These are phyloP conservation scores for Tricholaema leucomelas DNA, from an alignment of 2,113 vertebrate genomes.

Conservation along the genomic window DNA sequence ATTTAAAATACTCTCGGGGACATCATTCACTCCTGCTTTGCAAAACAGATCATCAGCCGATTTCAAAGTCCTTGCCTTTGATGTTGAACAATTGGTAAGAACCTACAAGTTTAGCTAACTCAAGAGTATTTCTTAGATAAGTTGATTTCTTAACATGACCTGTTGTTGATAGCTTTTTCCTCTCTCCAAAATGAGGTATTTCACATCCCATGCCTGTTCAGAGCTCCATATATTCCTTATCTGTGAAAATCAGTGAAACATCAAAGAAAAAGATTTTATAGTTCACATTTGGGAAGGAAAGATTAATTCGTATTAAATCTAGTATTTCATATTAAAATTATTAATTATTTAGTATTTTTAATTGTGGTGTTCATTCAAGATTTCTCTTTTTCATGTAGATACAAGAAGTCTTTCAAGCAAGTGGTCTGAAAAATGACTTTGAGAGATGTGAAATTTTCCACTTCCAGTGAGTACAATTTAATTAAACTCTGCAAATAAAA, in stretches of 20 bases:
- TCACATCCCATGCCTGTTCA: neutral
- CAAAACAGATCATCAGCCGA: constrained; percentile 70
- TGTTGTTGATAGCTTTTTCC: neutral
- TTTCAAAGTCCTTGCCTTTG: constrained; percentile 81
- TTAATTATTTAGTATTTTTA: neutral
- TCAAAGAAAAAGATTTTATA: neutral
- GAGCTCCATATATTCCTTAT: neutral
- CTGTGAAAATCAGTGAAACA: neutral
- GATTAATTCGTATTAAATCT: neutral
- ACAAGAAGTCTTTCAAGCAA: constrained; percentile 71
- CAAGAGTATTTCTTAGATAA: neutral
- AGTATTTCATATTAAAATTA: neutral
- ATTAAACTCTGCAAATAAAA: neutral
- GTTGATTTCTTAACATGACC: neutral
- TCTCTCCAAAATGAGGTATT: neutral
- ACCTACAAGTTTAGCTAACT: neutral
- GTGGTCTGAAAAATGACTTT: constrained; percentile 69
- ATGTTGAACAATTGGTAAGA: constrained; percentile 79
- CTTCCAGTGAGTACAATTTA: constrained; percentile 72
- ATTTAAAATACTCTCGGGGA: constrained; percentile 75
- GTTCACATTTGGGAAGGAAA: neutral
- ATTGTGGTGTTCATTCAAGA: neutral
- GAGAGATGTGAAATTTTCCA: constrained; percentile 61
- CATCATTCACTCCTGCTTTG: constrained; percentile 64
- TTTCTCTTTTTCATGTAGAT: constrained; percentile 58